Conservation (phyloP, 2,113 vertebrate species). For the Excalfactoria chinensis region DNA sequence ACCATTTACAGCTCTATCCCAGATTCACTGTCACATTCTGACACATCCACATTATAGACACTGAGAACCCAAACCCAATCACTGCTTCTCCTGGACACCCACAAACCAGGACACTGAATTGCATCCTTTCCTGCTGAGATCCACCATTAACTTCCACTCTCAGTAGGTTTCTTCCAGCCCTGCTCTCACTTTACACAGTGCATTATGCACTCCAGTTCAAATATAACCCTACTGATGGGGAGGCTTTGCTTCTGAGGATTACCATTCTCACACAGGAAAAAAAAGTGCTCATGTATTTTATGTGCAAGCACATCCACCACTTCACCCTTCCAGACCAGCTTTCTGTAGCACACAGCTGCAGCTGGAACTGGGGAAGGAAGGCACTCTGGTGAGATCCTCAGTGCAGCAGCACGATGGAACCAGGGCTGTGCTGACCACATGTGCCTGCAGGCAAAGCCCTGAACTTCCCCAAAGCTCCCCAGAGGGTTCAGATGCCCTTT, state of each 20-base stretch:
- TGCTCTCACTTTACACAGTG: neutral
- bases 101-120: neutral
- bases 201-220: neutral
- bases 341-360: neutral
- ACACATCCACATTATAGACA: neutral
- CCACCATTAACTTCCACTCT: neutral
- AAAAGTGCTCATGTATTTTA: neutral
- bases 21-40: neutral
- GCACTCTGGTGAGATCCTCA: neutral
- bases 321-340: neutral
- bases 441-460: neutral
- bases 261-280: neutral
- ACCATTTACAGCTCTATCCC: neutral
- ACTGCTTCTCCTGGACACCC: neutral
- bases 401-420: neutral
- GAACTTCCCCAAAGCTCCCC: neutral
- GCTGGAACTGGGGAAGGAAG: neutral
- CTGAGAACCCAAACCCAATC: neutral
- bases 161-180: neutral
- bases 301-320: neutral
- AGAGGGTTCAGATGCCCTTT: neutral
- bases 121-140: neutral
- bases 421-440: accelerated
- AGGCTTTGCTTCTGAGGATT: neutral
- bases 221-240: accelerated